Conservation (phyloP, 2,888 invertebrate species). For the Rhingia campestris region DNA sequence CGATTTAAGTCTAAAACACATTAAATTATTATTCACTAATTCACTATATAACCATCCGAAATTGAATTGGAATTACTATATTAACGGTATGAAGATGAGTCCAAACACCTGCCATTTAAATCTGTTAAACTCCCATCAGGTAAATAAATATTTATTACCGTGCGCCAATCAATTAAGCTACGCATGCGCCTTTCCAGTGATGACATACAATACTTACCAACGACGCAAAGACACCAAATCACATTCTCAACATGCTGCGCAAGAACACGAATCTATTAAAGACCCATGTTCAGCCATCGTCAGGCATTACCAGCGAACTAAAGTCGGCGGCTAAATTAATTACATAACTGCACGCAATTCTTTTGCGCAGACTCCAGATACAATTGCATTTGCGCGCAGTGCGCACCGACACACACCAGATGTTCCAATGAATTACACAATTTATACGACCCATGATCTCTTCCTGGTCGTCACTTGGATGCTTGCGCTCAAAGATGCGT, state of each 20-base stretch:
- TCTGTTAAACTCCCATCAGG: conserved; percentile 41
- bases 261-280: conserved; percentile 45
- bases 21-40: conserved; percentile 26
- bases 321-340: conserved; percentile 63
- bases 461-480: conserved; percentile 62
- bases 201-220: conserved; percentile 41
- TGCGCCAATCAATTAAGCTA: conserved; percentile 56
- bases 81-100: conserved; percentile 15
- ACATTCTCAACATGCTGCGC: conserved; percentile 43
- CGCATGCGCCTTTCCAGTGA: conserved; percentile 35
- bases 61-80: conserved; percentile 45
- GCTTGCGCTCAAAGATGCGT: conserved; percentile 26
- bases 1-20: not conserved
- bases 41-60: conserved; percentile 24
- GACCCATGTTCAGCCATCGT: conserved; percentile 20
- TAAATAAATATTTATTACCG: conserved; percentile 40
- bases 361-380: conserved; percentile 23
- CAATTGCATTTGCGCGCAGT: conserved; percentile 16
- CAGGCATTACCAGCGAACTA: conserved; percentile 52
- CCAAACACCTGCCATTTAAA: conserved; percentile 42
- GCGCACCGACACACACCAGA: conserved; percentile 35
- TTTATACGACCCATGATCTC: conserved; percentile 71
- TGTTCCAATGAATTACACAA: conserved; percentile 51
- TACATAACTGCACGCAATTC: conserved; percentile 68
- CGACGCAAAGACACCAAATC: conserved; percentile 35